Base-by-base conservation (phyloP, 1,140 invertebrate genomes). In the Orius insidiosus region DNA sequence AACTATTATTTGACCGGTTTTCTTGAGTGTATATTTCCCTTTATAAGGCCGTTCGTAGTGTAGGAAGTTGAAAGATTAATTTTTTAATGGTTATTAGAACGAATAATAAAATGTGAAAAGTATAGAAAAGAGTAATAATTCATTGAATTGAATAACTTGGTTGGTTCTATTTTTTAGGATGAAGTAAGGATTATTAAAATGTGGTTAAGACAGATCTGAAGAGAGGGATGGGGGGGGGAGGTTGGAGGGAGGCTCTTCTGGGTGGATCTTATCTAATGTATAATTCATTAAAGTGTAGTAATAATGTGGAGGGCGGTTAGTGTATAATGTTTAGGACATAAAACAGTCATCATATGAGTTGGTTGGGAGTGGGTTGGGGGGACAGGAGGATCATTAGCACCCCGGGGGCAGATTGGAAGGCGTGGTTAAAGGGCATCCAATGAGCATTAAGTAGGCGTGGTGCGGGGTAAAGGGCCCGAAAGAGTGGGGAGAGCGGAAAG, bases 241-340 rank as follows among this genome's bases (percentile, higher is more conserved):
- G 4, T 3, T 3, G 13, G 19, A 5, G 6, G n/a, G n/a, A n/a
- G 24, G 24, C 24, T 24, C 24, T 24, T 3, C 24, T 24, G 24
- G 24, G 24, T 24, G 24, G 24, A 24, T 24, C 24, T 24, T 24
- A 32, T 32, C 15, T 49, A 49, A 50, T 46, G 45, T 46, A 46
- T 45, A 50, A 50, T 46, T 45, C 48, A 46, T 45, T 50, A 46
- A 46, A 46, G 37, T 45, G 48, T 43, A 46, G 48, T 50, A 50
- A 45, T 50, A 50, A 46, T 50, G 37, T 33, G 19, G 18, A 24
- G 15, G 16, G 18, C 48, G 15, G 31, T 42, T 16, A 45, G 46
- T 48, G 46, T 48, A 48, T 48, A 48, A 42, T 48, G 46, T 47
- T 47, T 47, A 43, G 46, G 46, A 39, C 39, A 49, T 49, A 49